These are phyloP conservation scores for Poeciliopsis turrubarensis DNA, from an alignment of 2,113 vertebrate genomes.

Conservation along the genomic window DNA sequence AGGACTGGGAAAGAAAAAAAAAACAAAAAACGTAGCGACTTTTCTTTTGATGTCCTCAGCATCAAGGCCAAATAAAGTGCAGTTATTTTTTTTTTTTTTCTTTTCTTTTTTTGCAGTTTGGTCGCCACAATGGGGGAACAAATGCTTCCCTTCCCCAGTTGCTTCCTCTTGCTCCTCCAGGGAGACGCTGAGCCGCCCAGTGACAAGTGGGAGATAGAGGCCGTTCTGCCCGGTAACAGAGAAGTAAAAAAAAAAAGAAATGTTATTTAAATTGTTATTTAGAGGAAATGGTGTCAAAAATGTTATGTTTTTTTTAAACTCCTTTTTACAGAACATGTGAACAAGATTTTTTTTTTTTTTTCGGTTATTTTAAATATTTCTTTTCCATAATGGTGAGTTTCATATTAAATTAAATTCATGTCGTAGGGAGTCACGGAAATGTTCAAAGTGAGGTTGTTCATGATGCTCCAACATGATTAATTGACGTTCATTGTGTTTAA, in stretches of 20 bases:
- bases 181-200: not conserved
- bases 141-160: not conserved
- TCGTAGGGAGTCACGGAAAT: too few species aligned
- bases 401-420: too few species aligned
- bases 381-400: too few species aligned
- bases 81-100: not conserved
- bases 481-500: not conserved
- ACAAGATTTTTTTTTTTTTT: too few species aligned
- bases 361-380: too few species aligned
- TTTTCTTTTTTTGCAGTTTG: not conserved
- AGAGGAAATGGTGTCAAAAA: too few species aligned
- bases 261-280: too few species aligned
- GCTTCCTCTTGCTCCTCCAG: slow-evolving; percentile 9
- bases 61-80: not conserved
- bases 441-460: too few species aligned
- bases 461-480: too few species aligned
- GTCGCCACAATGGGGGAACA: not conserved
- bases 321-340: too few species aligned
- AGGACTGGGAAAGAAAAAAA: slow-evolving; percentile 2
- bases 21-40: not conserved
- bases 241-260: not conserved
- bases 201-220: not conserved
- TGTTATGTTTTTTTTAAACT: too few species aligned
- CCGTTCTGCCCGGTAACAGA: not conserved
- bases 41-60: not conserved